Percentiles rank a stretch among this genome's conserved stretches.
Conservation (phyloP, 2,797 vertebrate genomes). For the Acanthopagrus latus region DNA sequence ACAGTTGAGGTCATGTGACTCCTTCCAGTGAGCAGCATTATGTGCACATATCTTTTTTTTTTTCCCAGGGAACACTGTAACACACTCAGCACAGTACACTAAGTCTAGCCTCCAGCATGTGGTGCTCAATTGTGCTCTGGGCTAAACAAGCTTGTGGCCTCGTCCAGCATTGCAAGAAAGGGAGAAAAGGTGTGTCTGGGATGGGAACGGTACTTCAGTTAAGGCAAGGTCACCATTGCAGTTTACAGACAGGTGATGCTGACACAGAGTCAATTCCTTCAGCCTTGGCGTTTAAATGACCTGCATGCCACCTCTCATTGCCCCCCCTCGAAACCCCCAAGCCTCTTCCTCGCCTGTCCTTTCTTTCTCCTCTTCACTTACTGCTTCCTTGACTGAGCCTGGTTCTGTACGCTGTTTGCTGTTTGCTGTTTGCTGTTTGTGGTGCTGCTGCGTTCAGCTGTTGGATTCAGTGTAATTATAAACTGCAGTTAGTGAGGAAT, state of each 20-base stretch:
- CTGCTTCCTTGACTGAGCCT: constrained; percentile 63
- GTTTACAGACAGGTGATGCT: constrained; percentile 78
- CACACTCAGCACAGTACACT: constrained; percentile 19
- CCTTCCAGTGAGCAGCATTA: too few species aligned
- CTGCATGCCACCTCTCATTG: constrained; percentile 86
- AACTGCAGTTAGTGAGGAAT: constrained; percentile 59
- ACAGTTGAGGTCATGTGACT: too few species aligned
- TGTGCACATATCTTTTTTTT: too few species aligned
- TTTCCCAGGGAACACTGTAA: neutral
- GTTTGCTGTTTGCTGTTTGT: constrained; percentile 67
- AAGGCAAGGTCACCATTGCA: constrained; percentile 69
- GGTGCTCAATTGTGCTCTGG: constrained; percentile 40
- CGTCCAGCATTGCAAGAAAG: constrained; percentile 28
- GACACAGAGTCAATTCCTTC: constrained; percentile 81
- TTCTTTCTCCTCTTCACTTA: constrained; percentile 67
- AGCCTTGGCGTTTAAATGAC: constrained; percentile 92
- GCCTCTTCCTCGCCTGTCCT: constrained; percentile 60
- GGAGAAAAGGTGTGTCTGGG: constrained; percentile 41
- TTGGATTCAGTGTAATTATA: constrained; percentile 49
- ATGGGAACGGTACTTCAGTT: constrained; percentile 64
- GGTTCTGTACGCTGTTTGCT: constrained; percentile 67
- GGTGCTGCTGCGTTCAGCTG: constrained; percentile 65
- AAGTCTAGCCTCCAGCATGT: constrained; percentile 36
- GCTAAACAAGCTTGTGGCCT: constrained; percentile 40
- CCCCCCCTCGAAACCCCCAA: constrained; percentile 35